phyloP scores from a whole-genome alignment of 1,140 invertebrate species.

The Drosophila kepulauana region DNA sequence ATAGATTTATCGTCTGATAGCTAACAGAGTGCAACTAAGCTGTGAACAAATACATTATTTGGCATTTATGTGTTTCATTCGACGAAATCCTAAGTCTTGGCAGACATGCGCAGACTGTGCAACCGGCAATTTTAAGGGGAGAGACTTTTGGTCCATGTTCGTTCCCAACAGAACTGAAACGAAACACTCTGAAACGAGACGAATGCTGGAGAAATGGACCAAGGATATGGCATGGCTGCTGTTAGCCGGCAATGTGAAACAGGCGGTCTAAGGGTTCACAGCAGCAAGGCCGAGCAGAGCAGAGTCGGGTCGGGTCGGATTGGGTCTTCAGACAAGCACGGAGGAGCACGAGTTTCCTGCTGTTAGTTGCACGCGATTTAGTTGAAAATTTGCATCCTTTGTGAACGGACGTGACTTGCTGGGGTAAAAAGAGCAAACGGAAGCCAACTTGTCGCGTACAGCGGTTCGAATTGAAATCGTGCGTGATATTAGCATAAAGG shows the following conservation, averaged over 20 bases:
- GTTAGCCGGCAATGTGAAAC: slow-evolving; percentile 36
- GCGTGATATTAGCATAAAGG: slow-evolving; percentile 7
- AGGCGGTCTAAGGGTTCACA: slow-evolving; percentile 14
- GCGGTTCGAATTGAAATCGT: slow-evolving; percentile 35
- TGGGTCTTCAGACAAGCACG: slow-evolving; percentile 6
- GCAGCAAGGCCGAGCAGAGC: background rate
- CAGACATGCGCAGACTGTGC: slow-evolving; percentile 57
- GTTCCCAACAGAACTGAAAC: background rate
- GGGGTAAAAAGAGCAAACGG: slow-evolving; percentile 16
- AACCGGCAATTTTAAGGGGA: slow-evolving; percentile 44
- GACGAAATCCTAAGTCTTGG: slow-evolving; percentile 13
- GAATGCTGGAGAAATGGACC: slow-evolving; percentile 9
- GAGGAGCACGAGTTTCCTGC: slow-evolving; percentile 46
- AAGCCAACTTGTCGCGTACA: slow-evolving; percentile 57
- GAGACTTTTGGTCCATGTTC: background rate
- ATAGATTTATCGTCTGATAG: slow-evolving; percentile 13
- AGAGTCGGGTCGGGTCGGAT: no score
- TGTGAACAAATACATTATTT: slow-evolving; percentile 60
- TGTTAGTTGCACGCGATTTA: slow-evolving; percentile 51
- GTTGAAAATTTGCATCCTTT: slow-evolving; percentile 78
- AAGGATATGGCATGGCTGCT: slow-evolving; percentile 4
- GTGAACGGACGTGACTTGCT: slow-evolving; percentile 68
- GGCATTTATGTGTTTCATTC: slow-evolving; percentile 24
- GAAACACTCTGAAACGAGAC: slow-evolving; percentile 15
- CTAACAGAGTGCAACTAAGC: slow-evolving; percentile 49